Percentiles rank a stretch among this genome's conserved stretches.
Conservation (phyloP, 1,140 invertebrate genomes). For the Drosophila serrata region DNA sequence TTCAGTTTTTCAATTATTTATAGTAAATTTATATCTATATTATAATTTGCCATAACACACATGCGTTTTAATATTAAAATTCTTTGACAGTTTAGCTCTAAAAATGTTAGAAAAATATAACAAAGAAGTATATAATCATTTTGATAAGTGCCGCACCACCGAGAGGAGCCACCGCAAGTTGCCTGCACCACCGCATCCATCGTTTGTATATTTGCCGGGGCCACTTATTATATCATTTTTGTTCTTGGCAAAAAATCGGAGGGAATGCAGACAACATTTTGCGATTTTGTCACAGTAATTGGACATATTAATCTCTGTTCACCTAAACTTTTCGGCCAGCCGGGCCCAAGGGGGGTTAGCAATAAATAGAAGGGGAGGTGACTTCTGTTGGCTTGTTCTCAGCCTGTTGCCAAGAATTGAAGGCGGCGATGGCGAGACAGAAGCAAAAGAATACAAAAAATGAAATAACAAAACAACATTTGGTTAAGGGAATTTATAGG, state of each 20-base stretch:
- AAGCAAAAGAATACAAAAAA: constrained; percentile 2
- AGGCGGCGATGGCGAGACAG: constrained; percentile 40
- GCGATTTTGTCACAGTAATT: constrained; percentile 85
- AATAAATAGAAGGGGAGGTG: constrained; percentile 16
- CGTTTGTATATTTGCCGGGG: constrained; percentile 42
- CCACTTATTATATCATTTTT: constrained; percentile 80
- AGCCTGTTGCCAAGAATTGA: constrained; percentile 51
- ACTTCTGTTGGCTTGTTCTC: constrained; percentile 35
- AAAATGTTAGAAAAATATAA: not conserved
- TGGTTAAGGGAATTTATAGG: constrained; percentile 29
- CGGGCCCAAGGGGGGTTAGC: constrained; percentile 25
- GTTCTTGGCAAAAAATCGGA: constrained; percentile 44
- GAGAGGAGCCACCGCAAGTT: constrained; percentile 22
- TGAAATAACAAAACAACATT: constrained; percentile 6
- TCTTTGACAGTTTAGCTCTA: not conserved
- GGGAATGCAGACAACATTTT: constrained; percentile 81
- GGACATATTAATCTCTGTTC: constrained; percentile 85
- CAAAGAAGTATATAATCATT: not conserved
- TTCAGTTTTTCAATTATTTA: too few relatives aligned
- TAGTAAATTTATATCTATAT: too few relatives aligned
- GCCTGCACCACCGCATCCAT: constrained; percentile 35
- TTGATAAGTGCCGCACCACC: constrained; percentile 9
- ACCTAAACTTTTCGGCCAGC: constrained; percentile 56
- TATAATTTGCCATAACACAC: too few relatives aligned
- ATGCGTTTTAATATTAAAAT: not conserved